Evolutionary conservation across 2,888 invertebrate genomes (phyloP), one percentile per base, ranked within the genome.

Genomic region (Melinopterus prodromus): DNA sequence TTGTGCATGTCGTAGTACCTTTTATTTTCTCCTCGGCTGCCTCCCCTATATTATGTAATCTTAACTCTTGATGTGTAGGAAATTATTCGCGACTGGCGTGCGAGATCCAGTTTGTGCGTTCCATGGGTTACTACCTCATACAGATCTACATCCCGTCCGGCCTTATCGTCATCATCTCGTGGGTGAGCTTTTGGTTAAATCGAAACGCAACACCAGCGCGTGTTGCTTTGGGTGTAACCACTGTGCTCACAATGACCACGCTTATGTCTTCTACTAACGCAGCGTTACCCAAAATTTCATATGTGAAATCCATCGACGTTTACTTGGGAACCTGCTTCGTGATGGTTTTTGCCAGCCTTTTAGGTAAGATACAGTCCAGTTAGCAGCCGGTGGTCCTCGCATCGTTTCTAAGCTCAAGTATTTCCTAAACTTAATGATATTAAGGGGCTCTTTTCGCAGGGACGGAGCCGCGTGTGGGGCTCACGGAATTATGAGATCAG

Each of bases 101-200:
- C 92, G 97, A 97, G 91, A 98, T 98, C 90, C 97, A 98, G 91
- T 98, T 98, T 91, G 97, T 97, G 86, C 95, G 98, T 86, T 98
- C 98, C 89, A 98, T 98, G 97, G 98, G 98, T 89, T 98, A 98
- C 93, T 98, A 98, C 92, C 93, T 98, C 89, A 98, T 98, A 92
- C 98, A 98, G 92, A 98, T 98, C 91, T 98, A 98, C 92, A 97
- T 98, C 92, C 98, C 98, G 89, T 98, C 98, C 91, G 96, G 97
- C 90, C 93, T 98, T 90, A 98, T 98, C 91, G 98, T 98, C 90
- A 97, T 98, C 91, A 98, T 98, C 92, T 97, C 97, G 88, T 98
- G 98, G 98, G 97, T 98, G 90, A 97, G 96, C 89, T 98, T 98
- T 92, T 98, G 97, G 98, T 92, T 98, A 90, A 97, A 98, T 91